Evolutionary conservation across 2,113 vertebrate species (phyloP), one percentile per base, ranked within the genome.

Genomic region (Hystrix brachyura): DNA sequence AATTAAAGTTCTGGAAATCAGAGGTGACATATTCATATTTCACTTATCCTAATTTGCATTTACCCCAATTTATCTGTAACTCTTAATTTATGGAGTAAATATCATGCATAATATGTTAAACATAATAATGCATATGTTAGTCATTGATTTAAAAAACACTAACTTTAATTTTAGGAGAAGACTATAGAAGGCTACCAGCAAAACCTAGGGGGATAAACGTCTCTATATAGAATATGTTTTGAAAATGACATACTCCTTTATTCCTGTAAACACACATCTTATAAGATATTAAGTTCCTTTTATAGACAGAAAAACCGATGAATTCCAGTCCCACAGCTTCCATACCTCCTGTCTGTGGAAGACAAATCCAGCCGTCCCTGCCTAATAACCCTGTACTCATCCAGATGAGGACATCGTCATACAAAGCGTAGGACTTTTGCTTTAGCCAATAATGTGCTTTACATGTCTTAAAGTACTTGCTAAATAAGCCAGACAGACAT

Each of bases 1-100:
- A 95, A 57, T 83, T 62, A 94, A 64, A 91, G 7, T 29, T 91
- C 18, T 90, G 9, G 60, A 65, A 59, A 83, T 97, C 82, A 85
- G 81, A 90, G 78, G 6, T 18, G 92, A 11, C 0, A 38, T 11
- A 79, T 67, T 51, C 32, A n/a, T 62, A 76, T 67, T 93, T 72
- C 32, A 78, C 46, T 60, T 78, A 13, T 17, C 72, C 72, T 79
- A 67, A 57, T 38, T 76, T 8, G 9, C 74, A 62, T 83, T 83
- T 74, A 85, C 18, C 64, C 64, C n/a, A 14, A 21, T 72, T 95
- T 74, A 18, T 64, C 27, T 88, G 69, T 59, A 67, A 78, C 2
- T 69, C 23, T 76, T 69, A 94, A 60, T 17, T 88, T 29, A 71
- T 60, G 19, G 10, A 64, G 10, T 64, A 79, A 43, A 71, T 46